Conservation (phyloP, 2,113 vertebrate species). For the Noturus placidus region DNA sequence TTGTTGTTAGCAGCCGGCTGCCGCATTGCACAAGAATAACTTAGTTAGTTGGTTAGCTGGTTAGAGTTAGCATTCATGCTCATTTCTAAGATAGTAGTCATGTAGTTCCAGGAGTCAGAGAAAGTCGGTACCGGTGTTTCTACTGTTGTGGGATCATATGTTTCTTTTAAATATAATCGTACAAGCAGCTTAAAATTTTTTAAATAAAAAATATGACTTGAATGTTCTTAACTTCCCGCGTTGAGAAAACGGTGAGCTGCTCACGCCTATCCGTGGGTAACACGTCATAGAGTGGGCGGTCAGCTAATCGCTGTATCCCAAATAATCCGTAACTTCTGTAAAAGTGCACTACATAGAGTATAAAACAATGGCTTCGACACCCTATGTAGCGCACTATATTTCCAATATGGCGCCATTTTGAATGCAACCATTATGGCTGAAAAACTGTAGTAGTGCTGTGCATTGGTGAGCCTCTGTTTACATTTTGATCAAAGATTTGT, state of each 20-base stretch:
- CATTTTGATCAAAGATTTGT: neutral
- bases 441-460: neutral
- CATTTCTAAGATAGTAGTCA: neutral
- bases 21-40: neutral
- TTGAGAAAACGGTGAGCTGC: neutral
- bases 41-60: neutral
- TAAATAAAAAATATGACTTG: neutral
- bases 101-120: too few species aligned
- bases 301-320: neutral
- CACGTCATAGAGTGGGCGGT: conserved; percentile 1
- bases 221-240: conserved; percentile 32
- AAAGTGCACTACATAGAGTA: neutral
- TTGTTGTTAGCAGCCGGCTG: neutral
- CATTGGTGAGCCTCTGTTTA: neutral
- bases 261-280: neutral
- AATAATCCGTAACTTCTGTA: neutral
- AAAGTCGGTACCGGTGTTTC: neutral
- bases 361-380: neutral
- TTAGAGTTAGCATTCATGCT: neutral
- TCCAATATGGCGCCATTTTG: neutral
- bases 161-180: neutral
- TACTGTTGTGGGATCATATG: neutral
- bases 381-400: neutral
- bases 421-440: conserved; percentile 1
- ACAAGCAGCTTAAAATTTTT: neutral